A percentile compares a stretch with the other conserved stretches of the same genome.
Conservation (phyloP, 2,797 vertebrate species). For the Zalophus californianus region DNA sequence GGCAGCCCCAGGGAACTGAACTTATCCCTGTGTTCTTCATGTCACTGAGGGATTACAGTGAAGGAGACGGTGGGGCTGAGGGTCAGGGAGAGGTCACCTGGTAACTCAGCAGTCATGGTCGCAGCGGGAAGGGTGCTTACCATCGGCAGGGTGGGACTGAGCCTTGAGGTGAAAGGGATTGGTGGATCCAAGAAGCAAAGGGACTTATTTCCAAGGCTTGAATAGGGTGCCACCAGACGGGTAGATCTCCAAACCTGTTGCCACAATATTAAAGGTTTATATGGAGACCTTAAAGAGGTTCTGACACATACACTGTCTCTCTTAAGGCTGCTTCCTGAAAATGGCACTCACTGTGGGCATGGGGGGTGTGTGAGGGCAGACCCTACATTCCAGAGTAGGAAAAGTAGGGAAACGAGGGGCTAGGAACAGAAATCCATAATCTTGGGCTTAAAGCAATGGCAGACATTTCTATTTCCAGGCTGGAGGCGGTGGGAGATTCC, state of each 20-base stretch:
- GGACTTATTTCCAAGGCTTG: too few species aligned
- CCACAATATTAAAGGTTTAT: too few species aligned
- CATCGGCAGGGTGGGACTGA: neutral
- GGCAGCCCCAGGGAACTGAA: neutral
- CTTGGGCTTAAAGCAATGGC: neutral
- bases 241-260: too few species aligned
- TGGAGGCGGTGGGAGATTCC: neutral
- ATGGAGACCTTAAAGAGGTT: too few species aligned
- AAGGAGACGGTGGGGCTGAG: neutral
- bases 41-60: too few species aligned
- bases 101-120: fast-evolving
- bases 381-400: too few species aligned
- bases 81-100: neutral
- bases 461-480: neutral
- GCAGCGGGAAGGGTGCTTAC: neutral
- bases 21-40: neutral
- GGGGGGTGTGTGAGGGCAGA: too few species aligned
- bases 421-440: neutral
- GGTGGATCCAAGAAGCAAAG: neutral
- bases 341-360: too few species aligned
- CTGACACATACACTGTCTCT: too few species aligned
- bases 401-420: neutral
- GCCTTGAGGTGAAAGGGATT: neutral
- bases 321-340: too few species aligned
- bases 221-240: too few species aligned